Evolutionary conservation across 2,797 vertebrate species (phyloP), one percentile per base, ranked within the genome.

Genomic region (Chrysocyon brachyurus): DNA sequence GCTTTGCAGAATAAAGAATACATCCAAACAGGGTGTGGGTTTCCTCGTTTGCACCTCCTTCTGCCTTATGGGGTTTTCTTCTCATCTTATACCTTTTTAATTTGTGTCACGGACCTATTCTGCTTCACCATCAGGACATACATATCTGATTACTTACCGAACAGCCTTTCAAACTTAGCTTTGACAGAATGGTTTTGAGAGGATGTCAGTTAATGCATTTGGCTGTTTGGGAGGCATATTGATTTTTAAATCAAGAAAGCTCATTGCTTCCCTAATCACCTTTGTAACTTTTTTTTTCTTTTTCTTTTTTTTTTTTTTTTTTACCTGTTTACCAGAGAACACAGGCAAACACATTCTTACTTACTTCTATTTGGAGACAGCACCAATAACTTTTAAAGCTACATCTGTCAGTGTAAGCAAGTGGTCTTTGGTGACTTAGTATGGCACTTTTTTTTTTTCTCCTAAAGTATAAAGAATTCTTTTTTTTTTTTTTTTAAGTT

Each of bases 181-280:
- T 96, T 97, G 94, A 94, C 46, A 92, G 77, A 97, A 63, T 9
- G 15, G 8, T 94, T 97, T 98, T 97, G 92, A 97, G 97, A 92
- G n/a, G 66, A 93, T 77, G 75, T 96, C 68, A 64, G 81, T 46
- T 90, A 85, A 12, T 90, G 10, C 84, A 59, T 97, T 84, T 61
- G 90, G 83, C 64, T 94, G 14, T 84, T 94, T 0, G 36, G 22
- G 90, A 92, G 46, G 16, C 57, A 0, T 91, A 96, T 75, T 97
- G 79, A 95, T 96, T 98, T 98, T 98, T 97, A 97, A 96, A 56
- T 97, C 40, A 94, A 96, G 72, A 98, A 96, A 61, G 5, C 6
- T 28, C 70, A 49, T 98, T 94, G 89, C 77, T 84, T 87, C 31
- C 77, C 73, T 77, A n/a, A 21, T 54, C 46, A 87, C 87, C 36